These are phyloP conservation scores for Cyclina sinensis DNA, from an alignment of 1,140 invertebrate species.

Conservation along the genomic window DNA sequence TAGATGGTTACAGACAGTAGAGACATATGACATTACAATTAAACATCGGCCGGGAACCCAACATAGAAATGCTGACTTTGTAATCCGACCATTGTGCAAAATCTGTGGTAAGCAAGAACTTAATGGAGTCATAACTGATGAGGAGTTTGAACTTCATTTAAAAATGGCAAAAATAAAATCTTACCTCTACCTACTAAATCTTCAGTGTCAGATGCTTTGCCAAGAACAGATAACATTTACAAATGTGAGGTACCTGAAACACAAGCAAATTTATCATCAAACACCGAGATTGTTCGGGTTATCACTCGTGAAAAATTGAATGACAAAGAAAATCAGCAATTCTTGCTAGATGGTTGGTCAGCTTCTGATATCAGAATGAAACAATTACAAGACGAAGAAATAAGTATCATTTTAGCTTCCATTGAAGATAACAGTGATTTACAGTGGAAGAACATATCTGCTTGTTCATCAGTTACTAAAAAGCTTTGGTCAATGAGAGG, in stretches of 20 bases:
- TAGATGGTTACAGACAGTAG: slow-evolving; percentile 67
- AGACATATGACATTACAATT: slow-evolving; percentile 75
- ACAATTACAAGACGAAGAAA: too few relatives aligned
- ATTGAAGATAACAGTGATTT: slow-evolving; percentile 7
- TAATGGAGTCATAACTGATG: neutral
- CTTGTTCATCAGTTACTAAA: neutral
- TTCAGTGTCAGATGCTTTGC: too few relatives aligned
- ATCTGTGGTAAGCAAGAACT: neutral
- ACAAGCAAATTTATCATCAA: neutral
- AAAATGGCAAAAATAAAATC: too few relatives aligned
- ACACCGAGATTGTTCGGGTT: neutral
- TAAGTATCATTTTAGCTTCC: too few relatives aligned
- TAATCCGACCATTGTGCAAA: slow-evolving; percentile 60
- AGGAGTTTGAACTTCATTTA: neutral
- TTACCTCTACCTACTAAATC: too few relatives aligned
- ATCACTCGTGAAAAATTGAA: neutral
- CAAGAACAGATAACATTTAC: too few relatives aligned
- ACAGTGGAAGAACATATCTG: slow-evolving; percentile 10
- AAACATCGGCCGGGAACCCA: slow-evolving; percentile 68
- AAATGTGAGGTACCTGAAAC: too few relatives aligned
- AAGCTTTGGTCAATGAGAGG: slow-evolving; percentile 19
- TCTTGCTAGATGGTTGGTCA: neutral
- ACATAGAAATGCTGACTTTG: slow-evolving; percentile 76
- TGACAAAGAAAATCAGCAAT: neutral
- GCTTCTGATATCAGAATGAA: too few relatives aligned